Base-by-base conservation (phyloP, 1,140 invertebrate species). In the Trypoxylus dichotomus region DNA sequence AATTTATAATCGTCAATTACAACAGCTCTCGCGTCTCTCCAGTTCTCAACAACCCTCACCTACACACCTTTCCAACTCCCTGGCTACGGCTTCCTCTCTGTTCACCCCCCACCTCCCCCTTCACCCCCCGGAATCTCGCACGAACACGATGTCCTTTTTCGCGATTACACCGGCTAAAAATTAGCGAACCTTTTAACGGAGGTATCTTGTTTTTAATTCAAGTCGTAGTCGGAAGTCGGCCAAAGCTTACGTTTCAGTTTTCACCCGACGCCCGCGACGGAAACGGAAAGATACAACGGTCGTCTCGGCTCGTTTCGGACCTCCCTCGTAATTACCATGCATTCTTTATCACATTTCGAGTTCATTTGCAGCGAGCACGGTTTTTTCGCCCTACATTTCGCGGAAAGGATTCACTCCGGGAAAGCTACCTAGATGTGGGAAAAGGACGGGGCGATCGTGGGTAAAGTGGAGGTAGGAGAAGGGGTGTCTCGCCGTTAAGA, bases 191-290 rank as follows among this genome's bases (percentile, higher is more conserved):
- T 82, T 82, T 80, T 79, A 76, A 54, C 73, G 76, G 43, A 79
- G 79, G 75, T 75, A 79, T 76, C 80, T 81, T 80, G 79, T 81
- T 81, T 82, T 82, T 79, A 80, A 81, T 81, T 81, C 75, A 77
- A 63, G 75, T 75, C 76, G 7, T 25, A 3, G 21, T 8, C n/a
- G 13, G 63, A 71, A 71, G n/a, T 24, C 27, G 27, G 19, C 11
- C 47, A 24, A 24, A 37, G 32, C 32, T 37, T 37, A 37, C 32
- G 32, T 37, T 37, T 37, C 32, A 7, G 32, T 37, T 37, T 1
- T 8, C 32, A 0, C 5, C 5, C 32, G 32, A 37, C 10, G 5
- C 32, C 2, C 32, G 29, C 63, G 25, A 24, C 7, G n/a, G 10
- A 71, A 32, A 71, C 25, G 63, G 8, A 24, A 25, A 71, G 10